Evolutionary conservation across 2,113 vertebrate species (phyloP).

Genomic region (Meles meles): DNA sequence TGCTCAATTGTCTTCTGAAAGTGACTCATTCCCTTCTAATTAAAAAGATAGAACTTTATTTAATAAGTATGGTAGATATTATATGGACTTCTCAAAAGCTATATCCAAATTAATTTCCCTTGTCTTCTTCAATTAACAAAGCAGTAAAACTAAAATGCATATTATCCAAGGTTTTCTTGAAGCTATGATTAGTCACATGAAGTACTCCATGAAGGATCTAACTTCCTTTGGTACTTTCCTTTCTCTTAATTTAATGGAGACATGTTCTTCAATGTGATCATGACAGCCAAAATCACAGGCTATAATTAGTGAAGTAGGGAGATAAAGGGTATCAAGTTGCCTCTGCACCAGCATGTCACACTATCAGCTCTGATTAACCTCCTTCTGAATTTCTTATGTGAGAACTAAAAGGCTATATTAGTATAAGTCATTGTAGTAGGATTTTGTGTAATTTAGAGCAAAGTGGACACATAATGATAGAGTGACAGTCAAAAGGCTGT

Average conservation of each 20-base stretch:
- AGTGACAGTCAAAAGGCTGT: not conserved
- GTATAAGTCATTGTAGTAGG: not conserved
- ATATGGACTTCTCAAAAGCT: not conserved
- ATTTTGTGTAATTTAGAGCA: not conserved
- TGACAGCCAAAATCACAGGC: not conserved
- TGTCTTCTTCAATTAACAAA: not conserved
- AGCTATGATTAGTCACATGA: not conserved
- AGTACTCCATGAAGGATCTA: not conserved
- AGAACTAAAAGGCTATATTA: not conserved
- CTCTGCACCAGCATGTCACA: not conserved
- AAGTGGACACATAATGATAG: not conserved
- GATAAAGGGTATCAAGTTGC: not conserved
- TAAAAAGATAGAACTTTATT: not conserved
- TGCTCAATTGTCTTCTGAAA: not conserved
- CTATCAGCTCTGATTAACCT: not conserved
- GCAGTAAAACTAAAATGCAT: not conserved
- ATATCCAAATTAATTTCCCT: not conserved
- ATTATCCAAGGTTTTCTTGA: not conserved
- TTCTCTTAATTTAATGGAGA: slow-evolving; percentile 16
- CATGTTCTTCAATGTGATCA: not conserved
- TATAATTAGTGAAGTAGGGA: not conserved
- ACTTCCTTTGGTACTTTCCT: not conserved
- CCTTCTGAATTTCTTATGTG: not conserved
- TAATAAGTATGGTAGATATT: not conserved
- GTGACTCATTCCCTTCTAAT: not conserved